phyloP scores from a whole-genome alignment of 1,140 invertebrate species.

The Drosophila tristis region DNA sequence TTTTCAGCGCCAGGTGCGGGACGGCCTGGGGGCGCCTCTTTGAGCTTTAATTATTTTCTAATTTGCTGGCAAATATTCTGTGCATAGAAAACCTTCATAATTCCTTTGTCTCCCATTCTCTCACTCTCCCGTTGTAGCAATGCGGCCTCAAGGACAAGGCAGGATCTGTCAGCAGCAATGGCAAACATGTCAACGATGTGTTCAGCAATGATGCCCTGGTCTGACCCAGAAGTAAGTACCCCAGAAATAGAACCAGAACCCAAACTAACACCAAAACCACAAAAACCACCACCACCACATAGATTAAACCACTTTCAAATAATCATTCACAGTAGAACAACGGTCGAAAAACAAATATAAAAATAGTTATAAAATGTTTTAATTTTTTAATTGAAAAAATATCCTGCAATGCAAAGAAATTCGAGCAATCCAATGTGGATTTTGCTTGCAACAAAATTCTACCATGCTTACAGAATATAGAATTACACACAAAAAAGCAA shows the following conservation, averaged over 20 bases:
- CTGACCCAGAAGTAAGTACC: constrained; percentile 83
- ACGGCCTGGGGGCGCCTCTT: constrained; percentile 40
- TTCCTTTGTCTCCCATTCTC: constrained; percentile 30
- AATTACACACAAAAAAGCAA: too few species aligned
- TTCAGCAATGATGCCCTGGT: constrained; percentile 80
- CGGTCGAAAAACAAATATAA: too few species aligned
- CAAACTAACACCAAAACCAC: background rate
- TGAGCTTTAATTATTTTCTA: constrained; percentile 67
- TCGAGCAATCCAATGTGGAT: too few species aligned
- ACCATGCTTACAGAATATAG: too few species aligned
- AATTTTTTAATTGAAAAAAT: too few species aligned
- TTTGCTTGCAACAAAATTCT: too few species aligned
- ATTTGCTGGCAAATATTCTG: constrained; percentile 47
- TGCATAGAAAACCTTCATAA: constrained; percentile 37
- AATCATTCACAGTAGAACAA: too few species aligned
- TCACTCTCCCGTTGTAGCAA: constrained; percentile 57
- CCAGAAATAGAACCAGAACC: constrained; percentile 6
- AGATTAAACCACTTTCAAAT: too few species aligned
- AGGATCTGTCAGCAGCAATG: constrained; percentile 50
- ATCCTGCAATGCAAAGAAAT: too few species aligned
- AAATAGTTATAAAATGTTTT: too few species aligned
- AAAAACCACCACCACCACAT: too few species aligned
- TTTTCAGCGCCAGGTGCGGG: constrained; percentile 59
- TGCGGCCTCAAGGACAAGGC: constrained; percentile 78
- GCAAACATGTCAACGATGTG: constrained; percentile 83